Conservation (phyloP, 2,113 vertebrate genomes). For the Ellobius talpinus region DNA sequence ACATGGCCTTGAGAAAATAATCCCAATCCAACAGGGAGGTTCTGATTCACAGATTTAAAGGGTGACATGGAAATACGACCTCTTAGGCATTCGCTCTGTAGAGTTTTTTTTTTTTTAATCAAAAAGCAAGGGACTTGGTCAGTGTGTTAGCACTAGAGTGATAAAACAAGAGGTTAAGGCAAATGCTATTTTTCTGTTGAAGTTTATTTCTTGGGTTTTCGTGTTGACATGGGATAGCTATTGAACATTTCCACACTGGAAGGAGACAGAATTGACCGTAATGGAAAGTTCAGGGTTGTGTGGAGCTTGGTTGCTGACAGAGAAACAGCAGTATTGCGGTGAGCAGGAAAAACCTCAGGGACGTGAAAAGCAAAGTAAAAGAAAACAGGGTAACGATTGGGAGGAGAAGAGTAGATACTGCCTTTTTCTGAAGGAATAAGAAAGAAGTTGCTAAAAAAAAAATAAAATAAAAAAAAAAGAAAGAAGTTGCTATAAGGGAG, state of each 20-base stretch:
- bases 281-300: too few relatives aligned
- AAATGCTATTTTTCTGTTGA: neutral
- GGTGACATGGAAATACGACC: neutral
- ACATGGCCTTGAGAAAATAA: conserved; percentile 33
- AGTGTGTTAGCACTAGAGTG: neutral
- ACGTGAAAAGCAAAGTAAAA: neutral
- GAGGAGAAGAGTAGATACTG: neutral
- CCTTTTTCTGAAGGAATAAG: neutral
- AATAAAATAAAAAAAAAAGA: neutral
- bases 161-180: neutral
- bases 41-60: neutral
- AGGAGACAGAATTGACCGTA: neutral
- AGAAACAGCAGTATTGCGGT: fast-evolving
- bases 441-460: neutral
- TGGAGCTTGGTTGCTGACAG: neutral
- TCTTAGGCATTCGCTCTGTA: neutral
- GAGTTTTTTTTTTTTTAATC: neutral
- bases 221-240: neutral
- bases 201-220: neutral
- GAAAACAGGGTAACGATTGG: neutral
- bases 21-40: neutral
- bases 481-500: neutral
- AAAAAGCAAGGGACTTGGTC: neutral
- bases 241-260: neutral
- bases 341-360: neutral